Evolutionary conservation across 2,888 invertebrate species (phyloP), one percentile per base, ranked within the genome.

Genomic region (Athripsodes cinereus): DNA sequence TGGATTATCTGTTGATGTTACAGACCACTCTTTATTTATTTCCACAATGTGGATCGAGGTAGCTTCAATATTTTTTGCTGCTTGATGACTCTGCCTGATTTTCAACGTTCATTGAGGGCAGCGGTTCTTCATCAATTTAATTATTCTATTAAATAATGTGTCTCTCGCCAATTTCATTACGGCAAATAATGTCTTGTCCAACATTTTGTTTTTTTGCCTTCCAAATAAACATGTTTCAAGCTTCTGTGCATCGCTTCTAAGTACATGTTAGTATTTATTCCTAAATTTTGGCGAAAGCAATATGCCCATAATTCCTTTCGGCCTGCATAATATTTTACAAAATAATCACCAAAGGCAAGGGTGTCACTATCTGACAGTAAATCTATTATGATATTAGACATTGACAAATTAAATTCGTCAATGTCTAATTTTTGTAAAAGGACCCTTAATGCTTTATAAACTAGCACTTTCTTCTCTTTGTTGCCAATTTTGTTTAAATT

Each of bases 191-290:
- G 62, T 55, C 52, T 60, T 65, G 47, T 65, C 62, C 2, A 63
- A 16, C 60, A 49, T 55, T 65, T 64, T 35, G 55, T 47, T 60
- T 64, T 65, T 52, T 60, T 58, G 8, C 64, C 64, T 44, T 63
- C 59, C n/a, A 53, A 21, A 35, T 53, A 53, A 53, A 35, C 18
- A 53, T 34, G 40, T 53, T 65, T 65, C 48, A 65, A 52, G 20
- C 13, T 40, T 52, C 65, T 66, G 57, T 66, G 66, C 16, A 62
- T 47, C 11, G 61, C 53, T 57, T 66, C 65, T 35, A 66, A 56
- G 52, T 65, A 60, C 60, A 62, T 65, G 49, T 65, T 65, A 21
- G 65, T 65, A 52, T 63, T 63, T 11, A 64, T 60, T 2, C 60
- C 61, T 34, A 57, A 51, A 19, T 55, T 57, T 35, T 22, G 19